These are phyloP conservation scores for Macaca mulatta DNA, from an alignment of 2,113 vertebrate genomes.

Conservation along the genomic window DNA sequence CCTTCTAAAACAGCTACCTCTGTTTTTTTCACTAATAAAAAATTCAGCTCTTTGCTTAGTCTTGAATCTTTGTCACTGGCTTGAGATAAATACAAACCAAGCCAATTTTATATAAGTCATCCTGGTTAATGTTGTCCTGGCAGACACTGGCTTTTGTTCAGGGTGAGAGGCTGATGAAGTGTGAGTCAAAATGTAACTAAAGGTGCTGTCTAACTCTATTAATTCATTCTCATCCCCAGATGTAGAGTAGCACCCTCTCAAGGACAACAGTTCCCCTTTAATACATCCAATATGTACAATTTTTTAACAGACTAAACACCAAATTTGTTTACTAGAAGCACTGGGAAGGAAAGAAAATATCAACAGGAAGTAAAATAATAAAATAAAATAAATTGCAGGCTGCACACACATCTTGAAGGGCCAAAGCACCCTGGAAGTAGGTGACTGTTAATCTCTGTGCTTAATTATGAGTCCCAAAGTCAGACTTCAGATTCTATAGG, in stretches of 20 bases:
- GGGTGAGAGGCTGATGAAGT: not conserved
- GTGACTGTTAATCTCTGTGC: not conserved
- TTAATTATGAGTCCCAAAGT: not conserved
- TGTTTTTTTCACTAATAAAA: not conserved
- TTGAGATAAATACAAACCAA: conserved; percentile 1
- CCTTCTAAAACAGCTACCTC: not conserved
- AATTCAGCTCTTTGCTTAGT: not conserved
- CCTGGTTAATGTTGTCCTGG: not conserved
- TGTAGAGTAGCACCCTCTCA: not conserved
- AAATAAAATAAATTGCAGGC: conserved; percentile 26
- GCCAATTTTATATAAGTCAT: not conserved
- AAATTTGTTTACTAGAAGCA: conserved; percentile 56
- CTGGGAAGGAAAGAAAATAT: not conserved
- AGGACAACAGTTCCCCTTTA: conserved; percentile 1
- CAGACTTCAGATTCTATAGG: not conserved
- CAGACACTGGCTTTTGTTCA: not conserved
- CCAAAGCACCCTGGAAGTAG: not conserved
- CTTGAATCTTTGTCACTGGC: conserved; percentile 9
- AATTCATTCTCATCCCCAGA: not conserved
- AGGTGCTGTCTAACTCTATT: not conserved
- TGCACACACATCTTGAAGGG: not conserved
- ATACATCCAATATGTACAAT: conserved; percentile 36
- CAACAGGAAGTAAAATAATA: conserved; percentile 32
- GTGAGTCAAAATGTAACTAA: not conserved
- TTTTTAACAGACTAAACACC: conserved; percentile 68